Evolutionary conservation across 2,797 vertebrate genomes (phyloP).

Genomic region (Schizopygopsis pylzovi): DNA sequence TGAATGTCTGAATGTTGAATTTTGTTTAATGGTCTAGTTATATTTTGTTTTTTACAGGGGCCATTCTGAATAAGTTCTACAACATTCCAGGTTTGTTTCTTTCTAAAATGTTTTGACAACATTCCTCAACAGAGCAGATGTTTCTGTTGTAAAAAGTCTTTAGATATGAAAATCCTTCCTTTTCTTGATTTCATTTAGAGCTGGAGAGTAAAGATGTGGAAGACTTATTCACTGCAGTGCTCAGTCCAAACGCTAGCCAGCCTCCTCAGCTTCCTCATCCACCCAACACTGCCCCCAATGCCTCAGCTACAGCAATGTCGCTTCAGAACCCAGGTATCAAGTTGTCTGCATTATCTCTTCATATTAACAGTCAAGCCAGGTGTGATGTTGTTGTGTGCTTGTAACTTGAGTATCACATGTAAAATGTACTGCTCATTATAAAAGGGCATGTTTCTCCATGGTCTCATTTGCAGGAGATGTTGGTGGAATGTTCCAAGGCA

Average conservation of each 20-base stretch:
- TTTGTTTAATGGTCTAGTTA: not conserved
- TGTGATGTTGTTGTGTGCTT: not conserved
- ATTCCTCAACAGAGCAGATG: not conserved
- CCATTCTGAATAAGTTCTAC: conserved; percentile 94
- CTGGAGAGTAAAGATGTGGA: conserved; percentile 97
- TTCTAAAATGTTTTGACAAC: not conserved
- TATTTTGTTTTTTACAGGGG: conserved; percentile 77
- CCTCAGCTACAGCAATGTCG: conserved; percentile 73
- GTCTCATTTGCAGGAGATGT: conserved; percentile 69
- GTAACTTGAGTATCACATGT: not conserved
- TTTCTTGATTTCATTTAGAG: conserved; percentile 74
- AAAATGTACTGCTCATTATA: not conserved
- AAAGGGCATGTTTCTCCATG: conserved; percentile 21
- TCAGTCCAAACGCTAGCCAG: conserved; percentile 85
- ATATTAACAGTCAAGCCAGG: not conserved
- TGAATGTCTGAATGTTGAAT: not conserved
- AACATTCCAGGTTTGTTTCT: conserved; percentile 91
- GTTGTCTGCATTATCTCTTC: not conserved
- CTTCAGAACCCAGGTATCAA: conserved; percentile 78
- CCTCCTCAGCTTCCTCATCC: conserved; percentile 76
- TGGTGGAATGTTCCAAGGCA: conserved; percentile 79
- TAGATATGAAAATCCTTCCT: not conserved
- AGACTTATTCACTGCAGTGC: conserved; percentile 94
- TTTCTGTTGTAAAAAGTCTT: not conserved
- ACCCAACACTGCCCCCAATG: conserved; percentile 65